Evolutionary conservation across 2,797 vertebrate species (phyloP), one percentile per base, ranked within the genome.

Genomic region (Alfaro cultratus): DNA sequence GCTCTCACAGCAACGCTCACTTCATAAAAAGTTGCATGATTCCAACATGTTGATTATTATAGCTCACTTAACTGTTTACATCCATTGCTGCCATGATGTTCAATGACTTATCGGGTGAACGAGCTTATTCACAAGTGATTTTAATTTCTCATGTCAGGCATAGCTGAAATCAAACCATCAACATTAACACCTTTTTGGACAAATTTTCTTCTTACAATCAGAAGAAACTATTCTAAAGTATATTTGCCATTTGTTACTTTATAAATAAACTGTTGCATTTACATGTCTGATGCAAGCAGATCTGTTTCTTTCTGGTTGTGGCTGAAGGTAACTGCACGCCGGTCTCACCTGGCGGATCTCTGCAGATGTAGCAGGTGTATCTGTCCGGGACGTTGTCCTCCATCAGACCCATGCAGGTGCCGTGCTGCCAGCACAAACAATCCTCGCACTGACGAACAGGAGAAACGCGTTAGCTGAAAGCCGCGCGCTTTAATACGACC

Each of bases 381-480:
- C 96, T 96, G 81, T 99, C 98, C 47, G 98, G 98, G 86, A 99
- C 96, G 80, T 97, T 97, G 93, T 99, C 97, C 94, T 99, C 98
- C 84, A 98, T 93, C 89, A 99, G 95, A 75, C 98, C 98, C 98
- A 99, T 99, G 93, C 98, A 99, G 92, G 98, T 97, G 87, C 98
- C 97, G 87, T 99, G 98, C 94, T 99, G 98, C 98, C 98, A 99
- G 94, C 97, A 98, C 70, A 98, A 92, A 95, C 98, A 99, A 78
- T 98, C 97, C 95, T 99, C 97, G 96, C 98, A 99, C 98, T 99
- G 93, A 68, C n/a, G 29, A 45, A 46, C 80, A 83, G 76, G 5
- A 79, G 5, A 88, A 67, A 75, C 1, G 16, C 0, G 11, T 64
- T 80, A 51, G n/a, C 73, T 70, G 29, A 55, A 64, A 9, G 0